phyloP scores from a whole-genome alignment of 2,113 vertebrate species.

The Psittacula cyanocephala region DNA sequence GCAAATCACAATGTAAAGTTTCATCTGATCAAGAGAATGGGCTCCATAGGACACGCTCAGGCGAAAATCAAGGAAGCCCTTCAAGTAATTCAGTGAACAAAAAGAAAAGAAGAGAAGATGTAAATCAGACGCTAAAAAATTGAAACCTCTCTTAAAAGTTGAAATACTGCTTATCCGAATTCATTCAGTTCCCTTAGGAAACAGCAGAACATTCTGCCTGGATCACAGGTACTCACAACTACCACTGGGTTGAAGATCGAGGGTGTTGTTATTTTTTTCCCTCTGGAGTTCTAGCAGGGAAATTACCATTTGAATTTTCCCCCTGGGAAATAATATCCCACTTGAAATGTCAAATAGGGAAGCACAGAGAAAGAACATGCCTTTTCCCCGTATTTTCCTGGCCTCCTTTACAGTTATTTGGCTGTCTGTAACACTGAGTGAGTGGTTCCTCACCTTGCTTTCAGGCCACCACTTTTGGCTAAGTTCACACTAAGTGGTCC shows the following conservation, averaged over 20 bases:
- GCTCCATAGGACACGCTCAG: not conserved
- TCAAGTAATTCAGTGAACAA: not conserved
- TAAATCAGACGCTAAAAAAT: not conserved
- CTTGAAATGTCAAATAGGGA: not conserved
- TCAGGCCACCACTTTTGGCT: not conserved
- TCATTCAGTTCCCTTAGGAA: not conserved
- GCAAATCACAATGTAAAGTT: not conserved
- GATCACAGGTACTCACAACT: not conserved
- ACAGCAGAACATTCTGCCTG: not conserved
- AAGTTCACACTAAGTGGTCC: not conserved
- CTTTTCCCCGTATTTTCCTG: not conserved
- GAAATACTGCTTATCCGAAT: not conserved
- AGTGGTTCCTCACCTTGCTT: not conserved
- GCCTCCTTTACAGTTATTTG: not conserved
- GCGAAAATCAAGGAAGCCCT: not conserved
- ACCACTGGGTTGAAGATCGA: not conserved
- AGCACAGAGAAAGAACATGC: not conserved
- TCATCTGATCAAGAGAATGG: not conserved
- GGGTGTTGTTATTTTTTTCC: not conserved
- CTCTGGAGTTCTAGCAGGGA: not conserved
- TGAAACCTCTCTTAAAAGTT: not conserved
- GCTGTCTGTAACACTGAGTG: not conserved
- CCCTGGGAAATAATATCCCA: not conserved
- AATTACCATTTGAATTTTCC: not conserved
- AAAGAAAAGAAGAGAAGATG: not conserved